These are phyloP conservation scores for Trematomus loennbergii DNA, from an alignment of 2,113 vertebrate genomes.

Conservation along the genomic window DNA sequence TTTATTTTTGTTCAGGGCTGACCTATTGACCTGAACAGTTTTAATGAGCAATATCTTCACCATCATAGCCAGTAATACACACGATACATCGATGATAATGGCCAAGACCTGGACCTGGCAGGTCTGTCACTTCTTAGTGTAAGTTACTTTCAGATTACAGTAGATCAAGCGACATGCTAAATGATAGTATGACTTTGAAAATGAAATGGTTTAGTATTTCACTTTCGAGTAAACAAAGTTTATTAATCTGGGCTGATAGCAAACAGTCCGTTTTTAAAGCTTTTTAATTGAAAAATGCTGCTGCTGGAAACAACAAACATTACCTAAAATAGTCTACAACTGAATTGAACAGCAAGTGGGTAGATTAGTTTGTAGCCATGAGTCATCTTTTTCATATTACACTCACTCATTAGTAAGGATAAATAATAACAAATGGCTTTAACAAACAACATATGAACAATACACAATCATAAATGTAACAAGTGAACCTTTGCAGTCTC, in stretches of 20 bases:
- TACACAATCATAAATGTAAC: background rate
- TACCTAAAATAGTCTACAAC: background rate
- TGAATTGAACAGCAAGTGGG: background rate
- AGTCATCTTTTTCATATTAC: background rate
- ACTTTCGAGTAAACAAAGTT: background rate
- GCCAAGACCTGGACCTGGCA: background rate
- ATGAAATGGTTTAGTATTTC: background rate
- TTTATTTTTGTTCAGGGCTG: background rate
- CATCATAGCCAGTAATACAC: slow-evolving; percentile 6
- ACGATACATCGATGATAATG: background rate
- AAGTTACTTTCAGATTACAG: background rate
- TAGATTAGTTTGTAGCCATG: background rate
- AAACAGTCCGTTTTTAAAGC: background rate
- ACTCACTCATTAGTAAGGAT: background rate
- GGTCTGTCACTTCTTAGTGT: background rate
- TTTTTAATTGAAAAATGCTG: background rate
- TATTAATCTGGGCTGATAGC: background rate
- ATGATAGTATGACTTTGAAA: background rate
- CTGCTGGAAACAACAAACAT: background rate
- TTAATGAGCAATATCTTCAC: slow-evolving; percentile 8
- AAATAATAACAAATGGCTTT: slow-evolving; percentile 14
- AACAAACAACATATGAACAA: slow-evolving; percentile 4
- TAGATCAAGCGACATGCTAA: background rate
- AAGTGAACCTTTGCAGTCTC: slow-evolving; percentile 4
- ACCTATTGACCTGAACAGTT: slow-evolving; percentile 18